Conservation (phyloP, 2,888 invertebrate genomes). For the Argyra leucocephala region DNA sequence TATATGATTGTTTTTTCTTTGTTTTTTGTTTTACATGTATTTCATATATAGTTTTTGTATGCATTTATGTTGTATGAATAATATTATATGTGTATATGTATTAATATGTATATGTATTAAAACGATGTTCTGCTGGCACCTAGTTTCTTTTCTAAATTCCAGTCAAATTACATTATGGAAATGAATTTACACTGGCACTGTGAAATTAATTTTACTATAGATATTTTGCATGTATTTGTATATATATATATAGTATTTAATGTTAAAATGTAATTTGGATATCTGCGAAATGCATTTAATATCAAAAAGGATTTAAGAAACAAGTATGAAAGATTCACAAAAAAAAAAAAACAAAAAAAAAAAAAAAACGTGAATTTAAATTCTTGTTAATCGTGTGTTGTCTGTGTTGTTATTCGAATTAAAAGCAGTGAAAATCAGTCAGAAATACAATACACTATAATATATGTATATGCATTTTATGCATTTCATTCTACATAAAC, state of each 20-base stretch:
- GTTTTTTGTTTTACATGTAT: neutral
- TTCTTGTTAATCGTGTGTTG: constrained; percentile 2
- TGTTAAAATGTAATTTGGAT: neutral
- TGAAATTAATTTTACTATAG: too few relatives aligned
- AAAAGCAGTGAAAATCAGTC: constrained; percentile 2
- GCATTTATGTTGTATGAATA: too few relatives aligned
- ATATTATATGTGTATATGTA: too few relatives aligned
- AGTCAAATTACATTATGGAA: neutral
- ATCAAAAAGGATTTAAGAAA: neutral
- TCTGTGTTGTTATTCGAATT: neutral
- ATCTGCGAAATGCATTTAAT: neutral
- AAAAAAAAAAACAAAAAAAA: neutral
- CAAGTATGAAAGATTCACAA: neutral
- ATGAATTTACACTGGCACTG: neutral
- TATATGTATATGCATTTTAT: too few relatives aligned
- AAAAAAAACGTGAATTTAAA: neutral
- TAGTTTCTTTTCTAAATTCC: neutral
- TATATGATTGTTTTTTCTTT: neutral
- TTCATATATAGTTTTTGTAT: neutral
- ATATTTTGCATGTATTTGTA: too few relatives aligned
- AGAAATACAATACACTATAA: neutral
- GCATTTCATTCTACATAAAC: too few relatives aligned
- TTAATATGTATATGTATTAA: neutral
- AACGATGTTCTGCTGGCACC: neutral
- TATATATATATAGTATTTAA: too few relatives aligned